These are phyloP conservation scores for Adrianichthys oophorus DNA, from an alignment of 2,797 vertebrate species.

Conservation along the genomic window DNA sequence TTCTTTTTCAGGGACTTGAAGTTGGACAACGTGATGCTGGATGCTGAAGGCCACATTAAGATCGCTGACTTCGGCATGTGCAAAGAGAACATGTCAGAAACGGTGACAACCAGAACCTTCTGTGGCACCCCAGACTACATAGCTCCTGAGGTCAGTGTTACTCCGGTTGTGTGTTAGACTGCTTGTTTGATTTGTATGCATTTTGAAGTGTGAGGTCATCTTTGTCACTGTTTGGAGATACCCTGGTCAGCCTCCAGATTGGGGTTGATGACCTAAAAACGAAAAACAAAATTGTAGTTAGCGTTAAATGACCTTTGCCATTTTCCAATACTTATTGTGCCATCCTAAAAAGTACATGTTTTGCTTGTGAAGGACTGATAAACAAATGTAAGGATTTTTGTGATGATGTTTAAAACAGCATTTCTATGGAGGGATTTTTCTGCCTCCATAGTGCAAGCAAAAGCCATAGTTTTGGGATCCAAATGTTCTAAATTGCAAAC, in stretches of 20 bases:
- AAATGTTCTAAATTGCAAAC: too few species aligned
- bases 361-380: too few species aligned
- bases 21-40: conserved; percentile 97
- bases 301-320: too few species aligned
- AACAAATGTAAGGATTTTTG: too few species aligned
- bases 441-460: too few species aligned
- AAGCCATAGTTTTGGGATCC: too few species aligned
- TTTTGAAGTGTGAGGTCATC: conserved; percentile 50
- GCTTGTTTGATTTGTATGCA: not conserved
- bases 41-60: conserved; percentile 96
- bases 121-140: conserved; percentile 98
- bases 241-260: conserved; percentile 58
- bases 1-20: conserved; percentile 87
- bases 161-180: not conserved
- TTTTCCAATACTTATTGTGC: too few species aligned
- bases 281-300: conserved; percentile 1
- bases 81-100: conserved; percentile 91
- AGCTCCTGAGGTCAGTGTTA: conserved; percentile 86
- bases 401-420: too few species aligned
- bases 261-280: conserved; percentile 58
- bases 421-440: too few species aligned
- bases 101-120: conserved; percentile 92
- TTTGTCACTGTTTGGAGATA: conserved; percentile 50
- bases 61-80: conserved; percentile 99
- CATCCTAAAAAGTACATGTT: too few species aligned